phyloP scores from a whole-genome alignment of 1,140 invertebrate genomes.

The Olivierus martensii region DNA sequence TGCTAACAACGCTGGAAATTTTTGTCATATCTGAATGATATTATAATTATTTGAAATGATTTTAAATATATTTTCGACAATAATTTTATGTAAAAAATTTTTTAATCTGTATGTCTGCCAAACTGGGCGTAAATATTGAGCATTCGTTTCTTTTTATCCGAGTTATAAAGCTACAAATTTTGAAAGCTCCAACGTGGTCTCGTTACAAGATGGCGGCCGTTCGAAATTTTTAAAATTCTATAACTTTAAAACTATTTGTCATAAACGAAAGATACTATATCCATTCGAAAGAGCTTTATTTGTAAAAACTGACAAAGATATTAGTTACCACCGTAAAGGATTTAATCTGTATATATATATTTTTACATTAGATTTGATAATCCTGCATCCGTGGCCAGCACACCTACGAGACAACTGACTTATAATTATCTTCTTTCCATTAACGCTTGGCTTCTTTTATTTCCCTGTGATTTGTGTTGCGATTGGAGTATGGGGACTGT shows the following conservation, averaged over 20 bases:
- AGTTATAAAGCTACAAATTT: too few species aligned
- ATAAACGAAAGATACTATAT: background rate
- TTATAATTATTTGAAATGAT: too few species aligned
- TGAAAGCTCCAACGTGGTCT: too few species aligned
- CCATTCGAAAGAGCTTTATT: background rate
- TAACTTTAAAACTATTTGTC: too few species aligned
- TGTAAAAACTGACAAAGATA: background rate
- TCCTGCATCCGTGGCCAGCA: constrained; percentile 64
- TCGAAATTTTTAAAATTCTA: too few species aligned
- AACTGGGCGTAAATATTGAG: too few species aligned
- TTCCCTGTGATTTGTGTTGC: constrained; percentile 81
- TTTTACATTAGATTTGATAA: constrained; percentile 47
- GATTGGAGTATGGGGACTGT: constrained; percentile 98
- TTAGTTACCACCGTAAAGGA: background rate
- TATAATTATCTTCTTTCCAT: constrained; percentile 83
- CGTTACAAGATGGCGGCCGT: too few species aligned
- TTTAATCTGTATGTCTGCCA: too few species aligned
- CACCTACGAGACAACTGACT: constrained; percentile 69
- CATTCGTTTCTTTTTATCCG: too few species aligned
- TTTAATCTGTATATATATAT: background rate
- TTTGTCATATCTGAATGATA: background rate
- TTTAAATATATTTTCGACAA: too few species aligned
- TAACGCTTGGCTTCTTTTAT: constrained; percentile 76
- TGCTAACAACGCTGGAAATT: too few species aligned
- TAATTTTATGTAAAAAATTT: too few species aligned